Percentiles rank a stretch among this genome's conserved stretches.
These are phyloP conservation scores for Serinus canaria DNA, from an alignment of 2,113 vertebrate species.

Conservation along the genomic window DNA sequence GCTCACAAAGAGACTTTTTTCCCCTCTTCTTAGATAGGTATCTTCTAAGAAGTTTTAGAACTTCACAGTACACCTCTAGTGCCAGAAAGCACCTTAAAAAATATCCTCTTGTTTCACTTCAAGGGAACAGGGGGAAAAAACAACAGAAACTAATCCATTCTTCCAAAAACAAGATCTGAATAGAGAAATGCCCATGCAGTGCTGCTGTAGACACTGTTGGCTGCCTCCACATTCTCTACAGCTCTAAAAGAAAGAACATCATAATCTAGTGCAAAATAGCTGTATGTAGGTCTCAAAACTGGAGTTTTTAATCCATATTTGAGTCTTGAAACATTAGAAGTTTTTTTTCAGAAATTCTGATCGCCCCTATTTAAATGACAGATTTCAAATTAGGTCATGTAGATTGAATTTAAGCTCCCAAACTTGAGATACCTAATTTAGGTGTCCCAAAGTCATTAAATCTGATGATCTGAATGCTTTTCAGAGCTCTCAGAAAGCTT, in stretches of 20 bases:
- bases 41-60: not conserved
- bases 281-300: not conserved
- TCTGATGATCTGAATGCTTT: not conserved
- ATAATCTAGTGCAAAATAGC: not conserved
- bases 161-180: not conserved
- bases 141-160: not conserved
- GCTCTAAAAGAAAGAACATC: not conserved
- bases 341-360: not conserved
- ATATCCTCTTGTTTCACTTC: not conserved
- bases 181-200: not conserved
- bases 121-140: fast-evolving
- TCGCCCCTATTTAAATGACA: not conserved
- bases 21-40: not conserved
- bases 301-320: not conserved
- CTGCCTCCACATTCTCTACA: not conserved
- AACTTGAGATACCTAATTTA: not conserved
- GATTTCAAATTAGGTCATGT: not conserved
- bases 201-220: not conserved
- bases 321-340: not conserved
- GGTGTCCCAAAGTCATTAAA: not conserved
- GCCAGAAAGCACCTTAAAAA: not conserved
- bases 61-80: not conserved
- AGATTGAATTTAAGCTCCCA: not conserved
- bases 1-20: not conserved
- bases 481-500: not conserved